Base-by-base conservation (phyloP, 1,140 invertebrate species). In the Drosophila rhopaloa region DNA sequence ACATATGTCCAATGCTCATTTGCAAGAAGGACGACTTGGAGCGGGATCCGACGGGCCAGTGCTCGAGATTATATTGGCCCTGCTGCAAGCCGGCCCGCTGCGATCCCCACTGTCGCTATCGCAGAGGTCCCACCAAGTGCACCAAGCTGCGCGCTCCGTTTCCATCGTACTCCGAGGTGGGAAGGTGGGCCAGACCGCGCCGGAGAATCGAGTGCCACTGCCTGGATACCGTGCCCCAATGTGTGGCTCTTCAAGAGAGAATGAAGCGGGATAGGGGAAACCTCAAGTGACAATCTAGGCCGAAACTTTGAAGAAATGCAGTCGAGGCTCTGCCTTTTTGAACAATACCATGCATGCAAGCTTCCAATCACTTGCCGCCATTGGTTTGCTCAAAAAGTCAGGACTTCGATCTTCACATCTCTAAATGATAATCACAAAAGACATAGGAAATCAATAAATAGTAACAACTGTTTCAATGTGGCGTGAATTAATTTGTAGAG, bases 41-140 rank as follows among this genome's bases (percentile, higher is more conserved):
- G 4, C 43, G 1, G 7, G 61, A 66, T 44, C 40, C 51, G 0
- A 0, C 2, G 0, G 1, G 6, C 0, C 16, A 48, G 9, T 79
- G 83, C 10, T 0, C 0, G 0, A 82, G 73, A n/a, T 5, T 38
- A 1, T 40, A 44, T 19, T 70, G 48, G 76, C 83, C 83, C 1
- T 83, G 83, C 11, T 88, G 83, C 50, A 19, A 43, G 9, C 38
- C 37, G 4, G 60, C 35, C 0, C 60, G 65, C 1, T 77, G 66
- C 37, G 11, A 44, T 3, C 38, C 47, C 0, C 2, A 0, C 2
- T 81, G 78, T 9, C 4, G 1, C 4, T 3, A 0, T 0, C 0
- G 0, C 9, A 60, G 24, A 4, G 1, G 1, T 0, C 32, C n/a
- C 0, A 11, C 7, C 0, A 16, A 7, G 0, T 84, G 77, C 32